A percentile compares a stretch with the other conserved stretches of the same genome.
These are phyloP conservation scores for Drosophila affinis DNA, from an alignment of 2,888 invertebrate genomes.

Conservation along the genomic window DNA sequence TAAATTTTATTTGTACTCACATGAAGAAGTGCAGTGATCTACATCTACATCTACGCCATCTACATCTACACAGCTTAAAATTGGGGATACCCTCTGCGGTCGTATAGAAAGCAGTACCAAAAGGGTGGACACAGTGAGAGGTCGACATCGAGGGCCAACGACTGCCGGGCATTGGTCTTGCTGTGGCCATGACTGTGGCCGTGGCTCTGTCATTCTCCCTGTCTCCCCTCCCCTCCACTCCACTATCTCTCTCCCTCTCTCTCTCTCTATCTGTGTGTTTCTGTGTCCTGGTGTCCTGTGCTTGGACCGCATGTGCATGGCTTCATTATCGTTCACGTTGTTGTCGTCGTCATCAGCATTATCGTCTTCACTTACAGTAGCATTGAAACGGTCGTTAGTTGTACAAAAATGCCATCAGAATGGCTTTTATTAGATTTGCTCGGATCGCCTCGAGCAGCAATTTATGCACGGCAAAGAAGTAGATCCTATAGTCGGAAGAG, in stretches of 20 bases:
- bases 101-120: slow-evolving; percentile 25
- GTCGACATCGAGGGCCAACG: slow-evolving; percentile 15
- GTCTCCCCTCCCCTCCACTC: background rate
- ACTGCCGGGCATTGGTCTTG: slow-evolving; percentile 56
- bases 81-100: background rate
- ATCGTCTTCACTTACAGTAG: slow-evolving; percentile 44
- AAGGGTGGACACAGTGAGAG: slow-evolving; percentile 1
- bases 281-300: background rate
- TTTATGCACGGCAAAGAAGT: slow-evolving; percentile 26
- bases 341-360: slow-evolving; percentile 52
- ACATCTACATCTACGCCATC: no score
- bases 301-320: slow-evolving; percentile 58
- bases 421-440: slow-evolving; percentile 39
- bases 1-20: no score
- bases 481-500: background rate
- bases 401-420: slow-evolving; percentile 61
- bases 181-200: slow-evolving; percentile 69
- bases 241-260: background rate
- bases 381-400: slow-evolving; percentile 45
- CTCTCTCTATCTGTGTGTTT: background rate
- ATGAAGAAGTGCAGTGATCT: no score
- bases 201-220: slow-evolving; percentile 32
- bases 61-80: no score
- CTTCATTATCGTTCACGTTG: slow-evolving; percentile 68
- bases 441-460: slow-evolving; percentile 26